Percentiles rank a stretch among this genome's conserved stretches.
Evolutionary conservation across 2,113 vertebrate genomes (phyloP).

Genomic region (Mustela lutreola): DNA sequence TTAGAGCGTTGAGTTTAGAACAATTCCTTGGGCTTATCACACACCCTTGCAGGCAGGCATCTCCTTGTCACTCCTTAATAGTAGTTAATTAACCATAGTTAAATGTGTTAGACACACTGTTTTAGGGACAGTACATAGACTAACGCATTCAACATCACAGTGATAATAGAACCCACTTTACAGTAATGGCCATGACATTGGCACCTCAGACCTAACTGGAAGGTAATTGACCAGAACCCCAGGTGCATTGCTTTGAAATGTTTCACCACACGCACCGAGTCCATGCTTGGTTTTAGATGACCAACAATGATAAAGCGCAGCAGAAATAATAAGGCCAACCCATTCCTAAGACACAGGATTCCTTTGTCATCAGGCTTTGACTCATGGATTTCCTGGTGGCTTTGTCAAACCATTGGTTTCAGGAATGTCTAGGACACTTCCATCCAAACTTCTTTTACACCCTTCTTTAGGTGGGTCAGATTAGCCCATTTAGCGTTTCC

Average conservation of each 20-base stretch:
- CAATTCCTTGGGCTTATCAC: neutral
- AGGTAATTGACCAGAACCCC: neutral
- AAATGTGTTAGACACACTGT: neutral
- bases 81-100: neutral
- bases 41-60: neutral
- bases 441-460: neutral
- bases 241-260: neutral
- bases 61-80: neutral
- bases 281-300: neutral
- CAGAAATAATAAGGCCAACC: neutral
- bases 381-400: neutral
- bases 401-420: neutral
- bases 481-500: neutral
- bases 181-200: neutral
- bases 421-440: neutral
- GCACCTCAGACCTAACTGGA: neutral
- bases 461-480: neutral
- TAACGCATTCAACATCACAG: neutral
- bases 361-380: neutral
- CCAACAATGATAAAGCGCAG: neutral
- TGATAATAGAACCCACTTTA: neutral
- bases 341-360: neutral
- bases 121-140: neutral
- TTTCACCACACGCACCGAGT: neutral
- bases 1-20: neutral